Evolutionary conservation across 2,888 invertebrate genomes (phyloP), one percentile per base, ranked within the genome.

Genomic region (Troides helena): DNA sequence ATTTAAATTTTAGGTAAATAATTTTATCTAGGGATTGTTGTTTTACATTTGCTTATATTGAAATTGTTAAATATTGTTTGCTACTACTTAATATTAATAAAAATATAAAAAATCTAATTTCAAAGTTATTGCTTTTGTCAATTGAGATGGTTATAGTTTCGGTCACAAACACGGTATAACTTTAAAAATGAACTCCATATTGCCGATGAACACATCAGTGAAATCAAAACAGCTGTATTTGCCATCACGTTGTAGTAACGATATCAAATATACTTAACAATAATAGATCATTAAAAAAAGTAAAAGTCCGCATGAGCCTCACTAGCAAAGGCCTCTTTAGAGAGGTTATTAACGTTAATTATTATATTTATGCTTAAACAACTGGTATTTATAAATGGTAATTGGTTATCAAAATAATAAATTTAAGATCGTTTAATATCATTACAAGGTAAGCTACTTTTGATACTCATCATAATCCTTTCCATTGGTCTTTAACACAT

Each of bases 401-500:
- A 61, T 61, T 53, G 25, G 30, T 46, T 30, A 12, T 36, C 36
- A 61, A 61, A 67, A 60, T 50, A 60, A 60, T 53, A 66, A 61
- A 17, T 21, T 21, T 61, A 67, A 61, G 66, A 61, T 61, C 56
- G 21, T 36, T 67, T 61, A 36, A 61, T 61, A 21, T 61, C 43
- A 61, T 43, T 36, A 39, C 21, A 61, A 61, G 61, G 61, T 21
- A 61, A 67, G 61, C 66, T 25, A 61, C 66, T 66, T 61, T 67
- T 60, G 60, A 39, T 60, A 67, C 53, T 61, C 66, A 67, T 67
- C 66, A 23, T 36, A 67, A 21, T 17, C 39, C 50, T 50, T 67
- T 67, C 23, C 61, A 61, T 53, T 8, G 61, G 21, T 67, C 60
- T 61, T 17, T 67, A 50, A 67, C 66, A 67, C 53, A 36, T 67